Conservation (phyloP, 2,888 invertebrate species). For the Acanthosoma haemorrhoidale region DNA sequence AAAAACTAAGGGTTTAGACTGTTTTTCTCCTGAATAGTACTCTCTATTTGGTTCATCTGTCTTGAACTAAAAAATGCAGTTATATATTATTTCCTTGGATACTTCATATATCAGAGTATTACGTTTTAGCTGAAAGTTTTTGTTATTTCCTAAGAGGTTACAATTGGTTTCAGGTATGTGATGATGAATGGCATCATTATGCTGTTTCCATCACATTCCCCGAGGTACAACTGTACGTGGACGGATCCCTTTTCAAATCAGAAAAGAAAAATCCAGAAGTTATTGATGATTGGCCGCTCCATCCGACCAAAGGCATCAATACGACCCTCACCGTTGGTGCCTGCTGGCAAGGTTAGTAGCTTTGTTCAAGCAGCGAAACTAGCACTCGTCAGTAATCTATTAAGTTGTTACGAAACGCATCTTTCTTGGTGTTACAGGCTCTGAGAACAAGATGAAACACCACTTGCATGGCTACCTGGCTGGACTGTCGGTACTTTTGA, state of each 20-base stretch:
- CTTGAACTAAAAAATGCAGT: too few relatives aligned
- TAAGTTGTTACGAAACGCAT: too few relatives aligned
- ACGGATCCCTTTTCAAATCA: slow-evolving; percentile 67
- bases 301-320: slow-evolving; percentile 88
- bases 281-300: slow-evolving; percentile 98
- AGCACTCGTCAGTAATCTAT: too few relatives aligned
- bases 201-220: slow-evolving; percentile 90
- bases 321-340: slow-evolving; percentile 93
- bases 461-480: slow-evolving; percentile 84
- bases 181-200: slow-evolving; percentile 98
- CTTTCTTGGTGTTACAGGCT: slow-evolving; percentile 54
- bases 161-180: slow-evolving; percentile 86
- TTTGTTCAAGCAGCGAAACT: too few relatives aligned
- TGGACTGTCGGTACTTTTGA: slow-evolving; percentile 72
- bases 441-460: slow-evolving; percentile 85
- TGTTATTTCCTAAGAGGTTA: too few relatives aligned
- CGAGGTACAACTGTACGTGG: slow-evolving; percentile 79
- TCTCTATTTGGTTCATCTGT: too few relatives aligned
- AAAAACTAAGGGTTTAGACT: too few relatives aligned
- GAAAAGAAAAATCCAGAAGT: slow-evolving; percentile 87
- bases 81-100: too few relatives aligned
- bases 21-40: too few relatives aligned
- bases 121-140: too few relatives aligned
- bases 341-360: slow-evolving; percentile 88
- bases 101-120: too few relatives aligned